phyloP scores from a whole-genome alignment of 2,113 vertebrate genomes.

The Orthonyx spaldingii region DNA sequence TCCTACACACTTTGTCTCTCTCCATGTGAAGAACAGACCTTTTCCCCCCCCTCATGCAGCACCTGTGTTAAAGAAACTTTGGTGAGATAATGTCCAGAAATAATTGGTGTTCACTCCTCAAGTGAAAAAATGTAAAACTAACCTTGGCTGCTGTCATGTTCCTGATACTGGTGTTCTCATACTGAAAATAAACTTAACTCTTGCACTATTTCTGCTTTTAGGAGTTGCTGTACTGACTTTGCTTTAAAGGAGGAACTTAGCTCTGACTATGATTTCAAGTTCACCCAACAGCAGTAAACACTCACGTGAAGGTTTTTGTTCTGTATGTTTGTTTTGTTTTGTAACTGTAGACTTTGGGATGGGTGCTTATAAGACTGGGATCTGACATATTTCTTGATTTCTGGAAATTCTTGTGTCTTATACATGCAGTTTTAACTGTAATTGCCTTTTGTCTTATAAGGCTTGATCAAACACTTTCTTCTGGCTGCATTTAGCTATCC shows the following conservation, averaged over 20 bases:
- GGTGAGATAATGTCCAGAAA: not conserved
- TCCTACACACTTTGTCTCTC: not conserved
- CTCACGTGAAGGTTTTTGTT: not conserved
- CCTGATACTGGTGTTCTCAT: not conserved
- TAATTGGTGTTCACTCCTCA: not conserved
- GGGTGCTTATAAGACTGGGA: not conserved
- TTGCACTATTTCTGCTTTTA: not conserved
- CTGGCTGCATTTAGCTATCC: not conserved
- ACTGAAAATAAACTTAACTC: not conserved
- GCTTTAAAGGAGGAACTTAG: not conserved
- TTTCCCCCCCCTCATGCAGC: fast-evolving
- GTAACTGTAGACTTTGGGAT: not conserved
- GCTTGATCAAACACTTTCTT: not conserved
- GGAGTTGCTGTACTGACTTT: not conserved
- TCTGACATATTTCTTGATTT: not conserved
- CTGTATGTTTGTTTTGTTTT: not conserved
- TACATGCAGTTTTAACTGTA: not conserved
- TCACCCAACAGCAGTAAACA: not conserved
- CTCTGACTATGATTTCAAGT: not conserved
- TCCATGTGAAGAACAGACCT: not conserved
- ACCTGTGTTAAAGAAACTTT: not conserved
- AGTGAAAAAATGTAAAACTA: not conserved
- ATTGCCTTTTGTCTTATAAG: not conserved
- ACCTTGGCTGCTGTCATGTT: not conserved
- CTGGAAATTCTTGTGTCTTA: not conserved